Evolutionary conservation across 2,888 invertebrate species (phyloP).

Genomic region (Apodemia duryi): DNA sequence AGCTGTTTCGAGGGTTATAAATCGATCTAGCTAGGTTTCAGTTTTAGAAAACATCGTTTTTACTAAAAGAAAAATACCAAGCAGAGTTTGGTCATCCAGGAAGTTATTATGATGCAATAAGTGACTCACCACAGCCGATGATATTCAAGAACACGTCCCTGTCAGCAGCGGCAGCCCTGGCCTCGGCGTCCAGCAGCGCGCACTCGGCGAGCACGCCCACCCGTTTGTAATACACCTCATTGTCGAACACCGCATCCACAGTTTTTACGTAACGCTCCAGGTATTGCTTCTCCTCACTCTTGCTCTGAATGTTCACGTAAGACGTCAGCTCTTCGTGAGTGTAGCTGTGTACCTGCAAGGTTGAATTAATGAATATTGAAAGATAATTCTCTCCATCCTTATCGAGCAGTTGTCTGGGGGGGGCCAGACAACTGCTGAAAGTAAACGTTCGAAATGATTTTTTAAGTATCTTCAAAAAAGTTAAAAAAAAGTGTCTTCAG

Average conservation of each 20-base stretch:
- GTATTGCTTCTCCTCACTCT: slow-evolving; percentile 35
- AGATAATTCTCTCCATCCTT: too few relatives aligned
- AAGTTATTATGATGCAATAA: too few relatives aligned
- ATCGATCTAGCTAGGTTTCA: too few relatives aligned
- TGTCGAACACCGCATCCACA: slow-evolving; percentile 38
- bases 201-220: slow-evolving; percentile 76
- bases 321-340: slow-evolving; percentile 38
- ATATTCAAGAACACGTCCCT: slow-evolving; percentile 80
- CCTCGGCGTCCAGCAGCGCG: slow-evolving; percentile 78
- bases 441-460: too few relatives aligned
- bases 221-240: slow-evolving; percentile 54
- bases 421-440: too few relatives aligned
- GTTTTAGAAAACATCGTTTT: too few relatives aligned
- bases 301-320: slow-evolving; percentile 35
- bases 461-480: too few relatives aligned
- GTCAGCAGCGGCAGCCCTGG: slow-evolving; percentile 61
- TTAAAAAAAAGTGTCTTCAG: too few relatives aligned
- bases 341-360: slow-evolving; percentile 38
- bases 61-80: too few relatives aligned
- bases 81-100: too few relatives aligned
- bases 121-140: slow-evolving; percentile 77
- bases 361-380: neutral
- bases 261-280: slow-evolving; percentile 38
- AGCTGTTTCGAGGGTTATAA: too few relatives aligned
- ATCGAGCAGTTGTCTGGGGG: too few relatives aligned